Conservation (phyloP, 2,888 invertebrate species). For the Pandemis heparana region DNA sequence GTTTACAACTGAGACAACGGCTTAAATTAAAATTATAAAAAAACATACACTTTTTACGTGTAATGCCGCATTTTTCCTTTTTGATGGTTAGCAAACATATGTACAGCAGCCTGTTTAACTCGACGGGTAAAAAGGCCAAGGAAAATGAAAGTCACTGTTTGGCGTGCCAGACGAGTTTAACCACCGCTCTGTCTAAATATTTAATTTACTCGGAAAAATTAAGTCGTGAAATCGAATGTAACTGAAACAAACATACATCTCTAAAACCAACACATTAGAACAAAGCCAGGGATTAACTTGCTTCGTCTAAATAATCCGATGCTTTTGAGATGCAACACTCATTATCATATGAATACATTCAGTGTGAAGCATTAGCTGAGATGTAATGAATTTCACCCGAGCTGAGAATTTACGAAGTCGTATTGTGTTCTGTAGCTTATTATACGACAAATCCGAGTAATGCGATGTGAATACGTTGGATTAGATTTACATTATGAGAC, state of each 20-base stretch:
- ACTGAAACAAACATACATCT: neutral
- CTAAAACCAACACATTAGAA: constrained; percentile 12
- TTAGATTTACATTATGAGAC: neutral
- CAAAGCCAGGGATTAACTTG: constrained; percentile 33
- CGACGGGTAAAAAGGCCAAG: neutral
- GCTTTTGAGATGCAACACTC: constrained; percentile 37
- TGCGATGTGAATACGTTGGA: neutral
- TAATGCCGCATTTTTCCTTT: neutral
- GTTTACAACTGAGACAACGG: neutral
- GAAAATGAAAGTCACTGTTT: constrained; percentile 5
- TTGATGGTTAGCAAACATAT: neutral
- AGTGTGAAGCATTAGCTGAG: constrained; percentile 30
- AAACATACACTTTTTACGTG: neutral
- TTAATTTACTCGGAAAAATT: neutral
- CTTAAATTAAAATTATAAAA: neutral
- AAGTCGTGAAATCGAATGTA: neutral
- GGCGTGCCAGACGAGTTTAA: neutral
- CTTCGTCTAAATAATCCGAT: constrained; percentile 32
- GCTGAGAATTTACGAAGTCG: constrained; percentile 16
- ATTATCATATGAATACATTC: constrained; percentile 41
- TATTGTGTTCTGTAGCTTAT: neutral
- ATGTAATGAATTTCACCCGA: constrained; percentile 27
- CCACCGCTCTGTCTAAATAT: neutral
- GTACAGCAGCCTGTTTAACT: neutral
- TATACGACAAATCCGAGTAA: neutral